These are phyloP conservation scores for Lordiphosa stackelbergi DNA, from an alignment of 1,140 invertebrate genomes.

Conservation along the genomic window DNA sequence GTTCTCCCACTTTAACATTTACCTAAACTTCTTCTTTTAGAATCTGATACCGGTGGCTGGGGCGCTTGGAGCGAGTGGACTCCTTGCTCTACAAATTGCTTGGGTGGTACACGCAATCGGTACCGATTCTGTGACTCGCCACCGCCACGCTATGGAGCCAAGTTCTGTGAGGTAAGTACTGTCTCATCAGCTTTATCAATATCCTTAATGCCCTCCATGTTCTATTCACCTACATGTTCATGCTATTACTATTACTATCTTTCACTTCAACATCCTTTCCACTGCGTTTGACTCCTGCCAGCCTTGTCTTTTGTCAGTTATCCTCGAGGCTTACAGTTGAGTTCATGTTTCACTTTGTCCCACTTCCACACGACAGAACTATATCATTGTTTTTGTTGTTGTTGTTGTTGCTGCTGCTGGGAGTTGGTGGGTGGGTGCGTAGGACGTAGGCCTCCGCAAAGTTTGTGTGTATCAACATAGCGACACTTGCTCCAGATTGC, in stretches of 20 bases:
- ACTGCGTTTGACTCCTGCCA: slow-evolving; percentile 10
- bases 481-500: slow-evolving; percentile 75
- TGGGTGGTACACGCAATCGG: slow-evolving; percentile 85
- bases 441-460: slow-evolving; percentile 26
- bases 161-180: slow-evolving; percentile 87
- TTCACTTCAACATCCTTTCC: slow-evolving; percentile 4
- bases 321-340: slow-evolving; percentile 29
- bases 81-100: slow-evolving; percentile 87
- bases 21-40: slow-evolving; percentile 77
- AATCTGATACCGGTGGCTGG: slow-evolving; percentile 87
- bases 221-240: background rate
- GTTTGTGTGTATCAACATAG: slow-evolving; percentile 65
- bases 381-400: slow-evolving; percentile 43
- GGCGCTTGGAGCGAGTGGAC: slow-evolving; percentile 90
- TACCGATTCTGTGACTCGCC: slow-evolving; percentile 91
- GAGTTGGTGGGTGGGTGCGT: slow-evolving; percentile 1
- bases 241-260: slow-evolving; percentile 4
- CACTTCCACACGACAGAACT: slow-evolving; percentile 19
- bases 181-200: background rate
- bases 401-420: slow-evolving; percentile 11
- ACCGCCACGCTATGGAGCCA: slow-evolving; percentile 87
- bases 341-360: slow-evolving; percentile 50
- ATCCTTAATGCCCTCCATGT: background rate
- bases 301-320: slow-evolving; percentile 15
- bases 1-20: too few species aligned